A percentile compares a stretch with the other conserved stretches of the same genome.
Evolutionary conservation across 2,888 invertebrate species (phyloP).

Genomic region (Omphaloscelis lunosa): DNA sequence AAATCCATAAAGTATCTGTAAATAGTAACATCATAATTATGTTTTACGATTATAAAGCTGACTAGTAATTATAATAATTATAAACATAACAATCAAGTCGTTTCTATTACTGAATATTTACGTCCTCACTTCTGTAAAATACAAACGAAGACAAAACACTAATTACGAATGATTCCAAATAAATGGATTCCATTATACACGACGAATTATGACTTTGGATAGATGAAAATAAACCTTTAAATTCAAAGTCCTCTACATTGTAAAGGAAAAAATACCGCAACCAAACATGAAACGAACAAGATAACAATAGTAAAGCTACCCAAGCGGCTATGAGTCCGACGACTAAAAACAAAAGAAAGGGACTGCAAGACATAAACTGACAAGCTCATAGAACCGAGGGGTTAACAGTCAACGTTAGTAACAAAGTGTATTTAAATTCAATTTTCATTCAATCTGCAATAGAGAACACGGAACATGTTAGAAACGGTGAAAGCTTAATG

Average conservation of each 20-base stretch:
- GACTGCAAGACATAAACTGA: slow-evolving; percentile 60
- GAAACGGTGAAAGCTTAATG: slow-evolving; percentile 80
- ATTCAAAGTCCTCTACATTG: neutral
- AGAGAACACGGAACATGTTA: slow-evolving; percentile 75
- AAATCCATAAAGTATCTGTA: slow-evolving; percentile 39
- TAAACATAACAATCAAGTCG: slow-evolving; percentile 37
- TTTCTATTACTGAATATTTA: slow-evolving; percentile 29
- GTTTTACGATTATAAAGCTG: slow-evolving; percentile 48
- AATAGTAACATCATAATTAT: slow-evolving; percentile 55
- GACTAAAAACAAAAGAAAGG: slow-evolving; percentile 61
- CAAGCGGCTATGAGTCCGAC: slow-evolving; percentile 30
- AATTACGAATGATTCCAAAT: neutral
- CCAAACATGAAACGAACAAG: slow-evolving; percentile 28
- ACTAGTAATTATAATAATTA: slow-evolving; percentile 39
- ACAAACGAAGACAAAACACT: slow-evolving; percentile 21
- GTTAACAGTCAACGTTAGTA: slow-evolving; percentile 62
- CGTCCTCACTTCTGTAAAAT: slow-evolving; percentile 4
- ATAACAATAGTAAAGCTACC: slow-evolving; percentile 49
- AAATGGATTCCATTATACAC: neutral
- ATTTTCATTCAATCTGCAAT: slow-evolving; percentile 75
- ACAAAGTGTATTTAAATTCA: slow-evolving; percentile 74
- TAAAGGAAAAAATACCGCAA: slow-evolving; percentile 7
- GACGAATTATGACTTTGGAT: neutral
- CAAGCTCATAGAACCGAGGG: slow-evolving; percentile 54
- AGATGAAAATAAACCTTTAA: neutral